These are phyloP conservation scores for Aspidapion aeneum DNA, from an alignment of 2,888 invertebrate species.

Conservation along the genomic window DNA sequence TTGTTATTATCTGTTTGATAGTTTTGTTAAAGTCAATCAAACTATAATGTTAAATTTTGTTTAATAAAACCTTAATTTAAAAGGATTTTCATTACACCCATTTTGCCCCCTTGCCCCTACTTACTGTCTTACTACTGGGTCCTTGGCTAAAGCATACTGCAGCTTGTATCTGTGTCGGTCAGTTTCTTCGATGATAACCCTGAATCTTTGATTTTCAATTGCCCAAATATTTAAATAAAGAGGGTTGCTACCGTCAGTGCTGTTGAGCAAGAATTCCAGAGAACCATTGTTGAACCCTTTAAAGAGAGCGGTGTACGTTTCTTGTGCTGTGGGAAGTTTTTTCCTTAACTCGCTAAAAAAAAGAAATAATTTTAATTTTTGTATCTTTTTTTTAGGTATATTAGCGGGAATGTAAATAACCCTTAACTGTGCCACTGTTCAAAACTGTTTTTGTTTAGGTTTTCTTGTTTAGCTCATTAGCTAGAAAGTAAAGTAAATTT, in stretches of 20 bases:
- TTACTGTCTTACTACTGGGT: slow-evolving; percentile 13
- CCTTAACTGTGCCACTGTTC: too few species aligned
- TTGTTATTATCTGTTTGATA: too few species aligned
- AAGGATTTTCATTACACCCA: too few species aligned
- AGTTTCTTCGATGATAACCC: slow-evolving; percentile 17
- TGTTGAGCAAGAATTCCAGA: slow-evolving; percentile 13
- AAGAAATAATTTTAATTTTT: background rate
- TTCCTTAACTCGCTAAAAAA: slow-evolving; percentile 14
- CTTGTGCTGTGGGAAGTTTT: slow-evolving; percentile 17
- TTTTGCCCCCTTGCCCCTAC: too few species aligned
- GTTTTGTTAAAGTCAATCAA: too few species aligned
- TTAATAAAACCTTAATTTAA: background rate
- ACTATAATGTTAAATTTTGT: background rate
- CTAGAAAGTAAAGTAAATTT: too few species aligned
- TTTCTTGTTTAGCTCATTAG: too few species aligned
- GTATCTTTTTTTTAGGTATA: background rate
- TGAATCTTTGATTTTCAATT: slow-evolving; percentile 15
- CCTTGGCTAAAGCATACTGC: slow-evolving; percentile 16
- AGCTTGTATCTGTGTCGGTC: slow-evolving; percentile 23
- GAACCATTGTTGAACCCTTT: background rate
- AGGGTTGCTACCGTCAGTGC: slow-evolving; percentile 13
- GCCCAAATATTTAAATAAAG: slow-evolving; percentile 9
- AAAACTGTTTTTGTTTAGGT: too few species aligned
- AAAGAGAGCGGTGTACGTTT: slow-evolving; percentile 15
- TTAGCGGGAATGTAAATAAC: too few species aligned